phyloP scores from a whole-genome alignment of 2,797 vertebrate species.

The Enteromius argenteus region DNA sequence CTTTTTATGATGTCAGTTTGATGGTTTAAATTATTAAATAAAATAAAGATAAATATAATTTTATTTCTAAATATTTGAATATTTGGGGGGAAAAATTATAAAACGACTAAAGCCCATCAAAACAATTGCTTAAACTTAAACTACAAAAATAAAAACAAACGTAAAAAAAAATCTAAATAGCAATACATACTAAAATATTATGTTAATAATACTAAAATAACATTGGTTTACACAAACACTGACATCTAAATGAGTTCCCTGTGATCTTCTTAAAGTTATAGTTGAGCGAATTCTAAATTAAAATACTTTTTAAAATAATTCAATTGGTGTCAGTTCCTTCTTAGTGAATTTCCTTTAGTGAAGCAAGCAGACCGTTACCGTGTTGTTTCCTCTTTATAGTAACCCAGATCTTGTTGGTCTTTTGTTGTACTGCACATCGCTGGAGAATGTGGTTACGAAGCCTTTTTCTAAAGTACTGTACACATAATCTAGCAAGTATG shows the following conservation, averaged over 20 bases:
- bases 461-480: neutral
- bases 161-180: neutral
- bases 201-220: neutral
- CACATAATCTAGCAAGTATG: slow-evolving; percentile 30
- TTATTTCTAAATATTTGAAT: neutral
- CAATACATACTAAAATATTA: neutral
- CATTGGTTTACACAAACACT: neutral
- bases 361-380: neutral
- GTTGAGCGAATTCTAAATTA: neutral
- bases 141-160: neutral
- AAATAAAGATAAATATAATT: neutral
- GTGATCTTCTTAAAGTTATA: neutral
- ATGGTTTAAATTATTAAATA: neutral
- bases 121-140: neutral
- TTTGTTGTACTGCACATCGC: neutral
- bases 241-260: neutral
- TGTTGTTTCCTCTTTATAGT: neutral
- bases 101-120: neutral
- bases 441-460: slow-evolving; percentile 1
- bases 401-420: neutral
- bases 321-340: neutral
- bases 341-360: neutral
- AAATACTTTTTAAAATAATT: neutral
- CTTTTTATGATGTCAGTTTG: neutral
- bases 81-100: neutral